Conservation (phyloP, 2,113 vertebrate genomes). For the Dolichotis patagonum region DNA sequence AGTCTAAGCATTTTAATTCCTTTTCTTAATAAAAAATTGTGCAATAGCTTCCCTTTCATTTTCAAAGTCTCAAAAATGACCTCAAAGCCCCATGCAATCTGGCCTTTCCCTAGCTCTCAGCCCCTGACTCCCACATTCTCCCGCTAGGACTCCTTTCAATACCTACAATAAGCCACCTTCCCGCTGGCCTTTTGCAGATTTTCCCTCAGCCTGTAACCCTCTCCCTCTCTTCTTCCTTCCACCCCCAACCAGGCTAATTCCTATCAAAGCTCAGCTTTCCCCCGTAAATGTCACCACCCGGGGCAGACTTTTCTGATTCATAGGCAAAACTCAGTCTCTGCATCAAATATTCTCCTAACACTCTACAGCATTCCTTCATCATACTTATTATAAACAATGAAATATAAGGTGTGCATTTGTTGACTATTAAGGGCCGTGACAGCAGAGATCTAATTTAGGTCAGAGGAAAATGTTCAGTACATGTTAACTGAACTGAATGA, state of each 20-base stretch:
- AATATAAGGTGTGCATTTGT: slow-evolving; percentile 41
- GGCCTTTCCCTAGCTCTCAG: background rate
- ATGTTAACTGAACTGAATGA: background rate
- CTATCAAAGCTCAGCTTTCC: background rate
- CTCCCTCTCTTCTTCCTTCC: background rate
- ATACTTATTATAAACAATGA: background rate
- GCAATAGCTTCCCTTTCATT: background rate
- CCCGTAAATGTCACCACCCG: background rate
- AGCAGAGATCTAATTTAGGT: slow-evolving; percentile 8
- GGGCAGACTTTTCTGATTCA: background rate
- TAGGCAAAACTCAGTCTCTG: background rate
- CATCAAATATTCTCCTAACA: background rate
- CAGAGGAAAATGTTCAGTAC: slow-evolving; percentile 29
- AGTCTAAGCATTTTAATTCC: background rate
- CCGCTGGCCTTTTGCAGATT: background rate
- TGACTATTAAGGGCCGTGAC: slow-evolving; percentile 8
- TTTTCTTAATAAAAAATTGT: background rate
- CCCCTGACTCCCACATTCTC: background rate
- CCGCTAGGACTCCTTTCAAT: background rate
- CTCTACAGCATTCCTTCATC: background rate
- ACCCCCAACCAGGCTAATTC: background rate
- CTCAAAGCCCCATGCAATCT: background rate
- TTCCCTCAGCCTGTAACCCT: background rate
- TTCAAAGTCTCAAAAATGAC: slow-evolving; percentile 2
- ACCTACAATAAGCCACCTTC: background rate